Base-by-base conservation (phyloP, 2,113 vertebrate species). In the Percina caprodes region DNA sequence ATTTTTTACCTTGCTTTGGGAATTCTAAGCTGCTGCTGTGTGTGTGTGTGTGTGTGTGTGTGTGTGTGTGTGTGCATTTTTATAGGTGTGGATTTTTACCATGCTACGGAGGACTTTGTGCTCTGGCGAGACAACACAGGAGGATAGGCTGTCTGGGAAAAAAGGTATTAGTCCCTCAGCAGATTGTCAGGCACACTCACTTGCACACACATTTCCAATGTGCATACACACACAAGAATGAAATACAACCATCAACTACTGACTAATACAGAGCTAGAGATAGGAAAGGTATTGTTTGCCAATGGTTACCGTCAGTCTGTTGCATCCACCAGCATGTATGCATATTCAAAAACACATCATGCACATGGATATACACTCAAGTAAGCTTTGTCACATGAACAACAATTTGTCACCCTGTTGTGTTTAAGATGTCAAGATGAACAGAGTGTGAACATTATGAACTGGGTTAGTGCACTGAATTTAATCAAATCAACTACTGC, bases 91-190 rank as follows among this genome's bases (percentile, higher is more conserved):
- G n/a, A 49, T 75, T 75, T 87, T 90, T 88, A 19, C 82, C 69
- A 89, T 88, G 82, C 88, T 74, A 76, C 69, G 72, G 79, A 85
- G 75, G 74, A 46, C 74, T 86, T 65, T 42, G 26, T 42, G 61
- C 65, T 81, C 52, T 83, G 65, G 39, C 19, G 35, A 87, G 66
- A 75, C 26, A 13, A 42, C 75, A 69, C 62, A 65, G 48, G 58
- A 81, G 69, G 69, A 68, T 79, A 66, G 85, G 45, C 80, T 82
- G 86, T 85, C 82, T 84, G 82, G 79, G 26, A 82, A 83, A 51
- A 79, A 84, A 74, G 71, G 42, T 87, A 87, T 90, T 77, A 79
- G 82, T 72, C 82, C 82, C 91, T 92, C 87, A 91, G 78, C 45
- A 78, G 69, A 77, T 86, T 91, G 81, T 85, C 88, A 86, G 45